Conservation (phyloP, 2,797 vertebrate species). For the Hemibagrus guttatus region DNA sequence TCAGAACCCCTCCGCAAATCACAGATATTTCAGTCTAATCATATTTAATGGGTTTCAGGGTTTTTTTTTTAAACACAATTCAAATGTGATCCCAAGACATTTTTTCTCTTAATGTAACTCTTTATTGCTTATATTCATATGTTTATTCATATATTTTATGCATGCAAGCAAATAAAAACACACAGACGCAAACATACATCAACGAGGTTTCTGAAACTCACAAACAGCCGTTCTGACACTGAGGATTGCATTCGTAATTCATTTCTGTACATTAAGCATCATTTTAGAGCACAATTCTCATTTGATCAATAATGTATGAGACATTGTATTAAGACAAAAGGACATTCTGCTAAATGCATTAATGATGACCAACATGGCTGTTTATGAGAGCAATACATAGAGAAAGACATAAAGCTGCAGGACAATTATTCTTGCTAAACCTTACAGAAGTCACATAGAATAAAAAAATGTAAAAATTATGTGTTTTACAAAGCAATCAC, state of each 20-base stretch:
- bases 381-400: background rate
- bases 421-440: background rate
- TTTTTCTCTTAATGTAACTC: background rate
- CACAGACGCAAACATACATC: background rate
- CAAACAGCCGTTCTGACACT: background rate
- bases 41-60: background rate
- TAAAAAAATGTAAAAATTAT: too few species aligned
- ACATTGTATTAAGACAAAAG: background rate
- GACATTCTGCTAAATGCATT: constrained; percentile 9
- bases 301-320: constrained; percentile 18
- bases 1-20: background rate
- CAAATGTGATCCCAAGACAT: background rate
- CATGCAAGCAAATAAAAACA: background rate
- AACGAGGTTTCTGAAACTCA: background rate
- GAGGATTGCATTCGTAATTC: background rate
- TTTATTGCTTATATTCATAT: background rate
- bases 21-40: background rate
- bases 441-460: background rate
- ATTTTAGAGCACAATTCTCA: background rate
- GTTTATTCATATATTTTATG: background rate
- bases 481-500: background rate
- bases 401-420: background rate
- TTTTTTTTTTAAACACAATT: background rate
- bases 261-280: background rate
- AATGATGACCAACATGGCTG: constrained; percentile 2